These are phyloP conservation scores for Cossypha dichroa DNA, from an alignment of 2,797 vertebrate genomes.

Conservation along the genomic window DNA sequence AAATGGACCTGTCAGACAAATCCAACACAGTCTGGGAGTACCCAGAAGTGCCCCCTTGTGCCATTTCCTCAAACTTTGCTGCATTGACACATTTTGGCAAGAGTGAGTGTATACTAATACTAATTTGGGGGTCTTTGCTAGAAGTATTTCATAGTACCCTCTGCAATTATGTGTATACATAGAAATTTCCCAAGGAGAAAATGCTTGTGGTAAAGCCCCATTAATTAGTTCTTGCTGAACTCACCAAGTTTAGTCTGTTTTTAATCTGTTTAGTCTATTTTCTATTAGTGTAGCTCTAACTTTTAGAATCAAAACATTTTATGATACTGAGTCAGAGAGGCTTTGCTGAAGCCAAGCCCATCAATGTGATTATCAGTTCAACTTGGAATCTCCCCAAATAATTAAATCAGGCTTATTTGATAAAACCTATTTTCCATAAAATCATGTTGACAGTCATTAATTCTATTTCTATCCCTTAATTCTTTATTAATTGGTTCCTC, in stretches of 20 bases:
- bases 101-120: not conserved
- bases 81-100: not conserved
- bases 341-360: conserved; percentile 48
- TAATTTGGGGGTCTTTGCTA: not conserved
- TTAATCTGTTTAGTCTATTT: conserved; percentile 15
- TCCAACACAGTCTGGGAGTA: not conserved
- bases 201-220: not conserved
- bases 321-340: not conserved
- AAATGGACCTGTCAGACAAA: not conserved
- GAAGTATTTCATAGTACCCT: not conserved
- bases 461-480: conserved; percentile 50
- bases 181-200: not conserved
- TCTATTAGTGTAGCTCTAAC: not conserved
- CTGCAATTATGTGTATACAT: not conserved
- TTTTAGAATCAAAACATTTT: conserved; percentile 31
- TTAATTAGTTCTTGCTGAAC: not conserved
- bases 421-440: conserved; percentile 67
- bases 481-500: conserved; percentile 60
- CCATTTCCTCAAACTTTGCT: not conserved
- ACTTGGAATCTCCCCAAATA: conserved; percentile 61
- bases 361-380: conserved; percentile 53
- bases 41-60: not conserved
- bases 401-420: conserved; percentile 66
- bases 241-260: not conserved
- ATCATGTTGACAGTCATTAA: conserved; percentile 65